phyloP scores from a whole-genome alignment of 2,113 vertebrate species.

The Gadus chalcogrammus region DNA sequence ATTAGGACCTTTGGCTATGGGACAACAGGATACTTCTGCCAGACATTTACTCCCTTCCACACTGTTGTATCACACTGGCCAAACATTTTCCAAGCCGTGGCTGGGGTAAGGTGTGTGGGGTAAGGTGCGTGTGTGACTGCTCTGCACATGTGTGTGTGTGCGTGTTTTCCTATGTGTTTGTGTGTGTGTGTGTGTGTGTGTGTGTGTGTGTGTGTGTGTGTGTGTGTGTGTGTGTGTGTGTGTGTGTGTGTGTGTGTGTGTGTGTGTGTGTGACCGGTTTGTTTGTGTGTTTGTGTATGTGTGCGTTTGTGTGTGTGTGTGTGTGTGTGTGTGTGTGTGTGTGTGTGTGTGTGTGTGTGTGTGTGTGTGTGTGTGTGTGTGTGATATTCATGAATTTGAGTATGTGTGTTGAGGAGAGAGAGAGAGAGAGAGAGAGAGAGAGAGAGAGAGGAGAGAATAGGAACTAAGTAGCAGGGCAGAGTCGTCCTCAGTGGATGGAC shows the following conservation, averaged over 20 bases:
- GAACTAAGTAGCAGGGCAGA: conserved; percentile 35
- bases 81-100: background rate
- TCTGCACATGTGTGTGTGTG: background rate
- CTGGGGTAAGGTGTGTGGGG: background rate
- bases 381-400: background rate
- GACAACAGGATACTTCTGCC: background rate
- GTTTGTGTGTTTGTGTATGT: too few relatives aligned
- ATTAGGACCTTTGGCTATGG: too few relatives aligned
- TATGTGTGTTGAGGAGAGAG: background rate
- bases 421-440: background rate
- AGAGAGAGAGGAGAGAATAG: conserved; percentile 5
- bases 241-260: too few relatives aligned
- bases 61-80: background rate
- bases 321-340: too few relatives aligned
- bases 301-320: too few relatives aligned
- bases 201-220: too few relatives aligned
- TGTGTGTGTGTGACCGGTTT: too few relatives aligned
- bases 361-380: background rate
- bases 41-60: background rate
- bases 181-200: too few relatives aligned
- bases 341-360: background rate
- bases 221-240: too few relatives aligned
- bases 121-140: background rate
- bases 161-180: too few relatives aligned
- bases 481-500: conserved; percentile 47